These are phyloP conservation scores for Rhabdornis inornatus DNA, from an alignment of 2,113 vertebrate species.

Conservation along the genomic window DNA sequence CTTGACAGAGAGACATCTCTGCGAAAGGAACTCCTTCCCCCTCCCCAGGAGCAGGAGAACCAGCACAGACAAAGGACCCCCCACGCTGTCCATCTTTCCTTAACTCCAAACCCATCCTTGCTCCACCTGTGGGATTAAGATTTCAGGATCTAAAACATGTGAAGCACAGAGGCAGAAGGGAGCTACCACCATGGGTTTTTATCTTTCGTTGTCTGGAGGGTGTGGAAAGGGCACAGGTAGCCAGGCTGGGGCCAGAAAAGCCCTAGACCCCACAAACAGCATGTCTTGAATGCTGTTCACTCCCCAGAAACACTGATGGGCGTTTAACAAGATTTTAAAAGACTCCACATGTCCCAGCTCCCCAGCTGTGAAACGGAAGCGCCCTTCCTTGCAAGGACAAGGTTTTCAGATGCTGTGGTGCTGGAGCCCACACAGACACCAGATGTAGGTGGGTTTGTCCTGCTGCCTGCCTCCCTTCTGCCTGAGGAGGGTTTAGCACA, in stretches of 20 bases:
- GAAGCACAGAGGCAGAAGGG: background rate
- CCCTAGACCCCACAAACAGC: background rate
- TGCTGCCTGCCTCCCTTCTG: background rate
- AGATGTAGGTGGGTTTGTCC: background rate
- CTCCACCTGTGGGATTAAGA: background rate
- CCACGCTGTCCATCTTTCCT: background rate
- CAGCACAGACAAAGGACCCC: background rate
- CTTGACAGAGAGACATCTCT: background rate
- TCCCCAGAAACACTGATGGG: constrained; percentile 4
- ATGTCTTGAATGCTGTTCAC: background rate
- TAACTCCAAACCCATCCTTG: background rate
- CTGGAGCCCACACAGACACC: constrained; percentile 19
- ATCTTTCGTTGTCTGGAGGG: fast-evolving
- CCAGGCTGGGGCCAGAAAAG: background rate
- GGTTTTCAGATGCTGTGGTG: background rate
- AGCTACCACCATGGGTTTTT: fast-evolving
- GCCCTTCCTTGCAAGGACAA: constrained; percentile 6
- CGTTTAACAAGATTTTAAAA: constrained; percentile 9
- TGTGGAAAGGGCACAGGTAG: background rate
- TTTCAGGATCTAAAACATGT: background rate
- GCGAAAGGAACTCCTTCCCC: background rate
- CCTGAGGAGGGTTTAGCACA: background rate
- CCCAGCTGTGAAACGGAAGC: constrained; percentile 13
- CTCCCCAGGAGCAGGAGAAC: background rate
- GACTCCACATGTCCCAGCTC: constrained; percentile 25